A percentile compares a stretch with the other conserved stretches of the same genome.
Conservation (phyloP, 1,140 invertebrate species). For the Caenorhabditis brenneri region DNA sequence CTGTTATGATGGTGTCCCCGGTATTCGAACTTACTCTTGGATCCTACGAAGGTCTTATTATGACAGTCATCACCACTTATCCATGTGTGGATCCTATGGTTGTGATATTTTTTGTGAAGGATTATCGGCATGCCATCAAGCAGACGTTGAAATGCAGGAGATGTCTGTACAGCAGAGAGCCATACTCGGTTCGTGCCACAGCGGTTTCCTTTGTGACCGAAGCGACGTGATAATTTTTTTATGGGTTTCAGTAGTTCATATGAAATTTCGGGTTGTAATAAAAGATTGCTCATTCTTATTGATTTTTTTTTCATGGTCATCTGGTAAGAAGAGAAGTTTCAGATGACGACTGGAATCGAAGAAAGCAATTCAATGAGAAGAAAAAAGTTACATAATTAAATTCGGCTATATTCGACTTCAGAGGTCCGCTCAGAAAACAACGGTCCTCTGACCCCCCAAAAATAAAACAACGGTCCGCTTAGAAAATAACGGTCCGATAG, state of each 20-base stretch:
- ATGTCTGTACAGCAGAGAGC: neutral
- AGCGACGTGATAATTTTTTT: neutral
- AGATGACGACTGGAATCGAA: too few relatives aligned
- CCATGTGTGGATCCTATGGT: constrained; percentile 12
- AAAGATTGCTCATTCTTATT: neutral
- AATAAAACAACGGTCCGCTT: too few relatives aligned
- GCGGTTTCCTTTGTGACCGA: neutral
- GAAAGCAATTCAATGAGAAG: too few relatives aligned
- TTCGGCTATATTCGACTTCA: too few relatives aligned
- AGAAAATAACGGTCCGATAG: too few relatives aligned
- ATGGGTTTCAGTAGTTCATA: neutral
- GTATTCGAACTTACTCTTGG: neutral
- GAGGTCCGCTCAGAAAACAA: too few relatives aligned
- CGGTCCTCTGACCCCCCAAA: too few relatives aligned
- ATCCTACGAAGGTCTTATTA: neutral
- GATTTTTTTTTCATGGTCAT: too few relatives aligned
- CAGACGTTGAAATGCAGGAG: neutral
- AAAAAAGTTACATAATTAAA: too few relatives aligned
- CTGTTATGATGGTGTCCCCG: constrained; percentile 2
- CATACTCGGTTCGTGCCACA: neutral
- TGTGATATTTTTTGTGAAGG: too few relatives aligned
- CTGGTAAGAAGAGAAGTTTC: too few relatives aligned
- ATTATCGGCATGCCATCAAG: neutral
- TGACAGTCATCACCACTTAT: neutral
- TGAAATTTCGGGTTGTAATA: neutral